Evolutionary conservation across 2,113 vertebrate species (phyloP).

Genomic region (Heteronetta atricapilla): DNA sequence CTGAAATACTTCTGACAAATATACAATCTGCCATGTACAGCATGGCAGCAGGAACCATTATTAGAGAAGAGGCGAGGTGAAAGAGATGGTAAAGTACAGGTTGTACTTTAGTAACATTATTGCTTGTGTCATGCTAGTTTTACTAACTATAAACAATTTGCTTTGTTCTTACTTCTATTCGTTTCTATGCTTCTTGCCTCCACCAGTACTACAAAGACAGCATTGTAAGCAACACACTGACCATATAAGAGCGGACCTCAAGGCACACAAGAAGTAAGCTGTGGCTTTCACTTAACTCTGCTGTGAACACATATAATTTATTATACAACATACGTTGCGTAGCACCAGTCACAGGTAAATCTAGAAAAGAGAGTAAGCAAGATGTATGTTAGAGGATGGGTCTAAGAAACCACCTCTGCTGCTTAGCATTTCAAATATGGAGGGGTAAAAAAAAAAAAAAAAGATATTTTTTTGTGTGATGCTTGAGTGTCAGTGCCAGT

Average conservation of each 20-base stretch:
- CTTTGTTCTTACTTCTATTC: not conserved
- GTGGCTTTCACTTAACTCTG: not conserved
- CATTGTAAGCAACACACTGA: not conserved
- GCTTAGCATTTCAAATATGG: not conserved
- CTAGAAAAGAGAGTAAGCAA: not conserved
- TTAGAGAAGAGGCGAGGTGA: not conserved
- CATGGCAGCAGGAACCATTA: not conserved
- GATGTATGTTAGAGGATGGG: not conserved
- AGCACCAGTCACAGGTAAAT: not conserved
- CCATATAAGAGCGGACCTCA: not conserved
- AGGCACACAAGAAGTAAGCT: not conserved
- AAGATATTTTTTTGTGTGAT: not conserved
- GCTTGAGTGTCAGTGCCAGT: not conserved
- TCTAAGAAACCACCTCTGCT: not conserved
- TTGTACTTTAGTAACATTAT: not conserved
- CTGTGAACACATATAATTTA: not conserved
- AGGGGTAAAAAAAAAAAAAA: not conserved
- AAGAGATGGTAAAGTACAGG: not conserved
- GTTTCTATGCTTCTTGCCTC: not conserved
- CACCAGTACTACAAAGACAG: not conserved
- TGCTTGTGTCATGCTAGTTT: not conserved
- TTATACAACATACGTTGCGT: not conserved
- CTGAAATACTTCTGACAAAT: not conserved
- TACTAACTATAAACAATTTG: not conserved
- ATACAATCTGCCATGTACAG: not conserved